Base-by-base conservation (phyloP, 2,797 vertebrate species). In the Alfaro cultratus region DNA sequence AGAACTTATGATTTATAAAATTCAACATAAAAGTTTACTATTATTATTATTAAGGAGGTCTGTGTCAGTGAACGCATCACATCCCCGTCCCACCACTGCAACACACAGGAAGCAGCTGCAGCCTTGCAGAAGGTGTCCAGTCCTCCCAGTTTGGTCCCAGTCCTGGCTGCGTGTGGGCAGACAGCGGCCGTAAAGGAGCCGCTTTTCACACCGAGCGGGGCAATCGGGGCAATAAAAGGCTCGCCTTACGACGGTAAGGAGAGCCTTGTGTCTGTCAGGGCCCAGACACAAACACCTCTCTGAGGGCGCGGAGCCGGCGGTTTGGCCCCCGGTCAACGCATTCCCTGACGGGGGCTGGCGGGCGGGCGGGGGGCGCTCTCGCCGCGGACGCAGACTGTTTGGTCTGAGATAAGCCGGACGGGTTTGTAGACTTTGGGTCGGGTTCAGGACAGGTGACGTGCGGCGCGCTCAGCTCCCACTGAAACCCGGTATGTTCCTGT, bases 251-350 rank as follows among this genome's bases (percentile, higher is more conserved):
- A n/a, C n/a, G n/a, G n/a, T n/a, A n/a, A n/a, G n/a, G n/a, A n/a
- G n/a, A n/a, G n/a, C n/a, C n/a, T n/a, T n/a, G n/a, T n/a, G n/a
- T n/a, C 87, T 83, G 90, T 93, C 92, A 90, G 92, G 91, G 86
- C 86, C 92, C 94, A 96, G 95, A 96, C 95, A 95, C 95, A 96
- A 95, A 94, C 95, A 95, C 93, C 93, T 95, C 94, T 95, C 92
- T 95, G 88, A 88, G 93, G 92, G 93, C 89, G 91, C 83, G 78
- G 80, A 92, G 87, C 92, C 86, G 89, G 87, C 51, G 92, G 94
- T 87, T 93, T 95, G 95, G 95, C 92, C 86, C 79, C 13, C 13
- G 29, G 81, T 93, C 94, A 93, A 91, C 85, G 93, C 87, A 91
- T 87, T 87, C 89, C 91, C 91, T 73, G 83, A 82, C 79, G 85